phyloP scores from a whole-genome alignment of 1,140 invertebrate species.

The Sesamia nonagrioides region DNA sequence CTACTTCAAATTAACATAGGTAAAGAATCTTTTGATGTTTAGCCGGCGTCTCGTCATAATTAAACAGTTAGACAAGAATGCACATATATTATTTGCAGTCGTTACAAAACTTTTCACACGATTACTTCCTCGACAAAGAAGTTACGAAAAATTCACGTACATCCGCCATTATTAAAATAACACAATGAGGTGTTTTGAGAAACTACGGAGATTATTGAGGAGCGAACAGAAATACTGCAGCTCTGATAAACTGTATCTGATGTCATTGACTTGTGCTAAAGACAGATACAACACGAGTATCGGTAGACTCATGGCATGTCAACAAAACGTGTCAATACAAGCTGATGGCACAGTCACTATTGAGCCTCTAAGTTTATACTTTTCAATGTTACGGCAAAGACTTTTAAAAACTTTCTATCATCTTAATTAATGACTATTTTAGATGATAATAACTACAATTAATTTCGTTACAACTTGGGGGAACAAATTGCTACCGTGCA shows the following conservation, averaged over 20 bases:
- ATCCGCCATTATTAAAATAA: constrained; percentile 64
- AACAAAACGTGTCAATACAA: constrained; percentile 20
- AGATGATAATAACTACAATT: constrained; percentile 10
- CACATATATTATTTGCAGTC: constrained; percentile 64
- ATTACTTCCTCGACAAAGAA: constrained; percentile 84
- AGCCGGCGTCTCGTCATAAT: constrained; percentile 50
- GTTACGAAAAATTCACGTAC: constrained; percentile 80
- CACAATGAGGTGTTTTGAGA: constrained; percentile 66
- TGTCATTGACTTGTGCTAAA: constrained; percentile 52
- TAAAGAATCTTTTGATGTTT: constrained; percentile 38
- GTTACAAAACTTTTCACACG: constrained; percentile 75
- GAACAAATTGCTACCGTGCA: background rate
- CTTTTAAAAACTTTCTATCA: background rate
- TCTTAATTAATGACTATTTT: background rate
- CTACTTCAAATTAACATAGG: constrained; percentile 37
- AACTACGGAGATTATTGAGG: constrained; percentile 62
- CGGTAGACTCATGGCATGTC: constrained; percentile 17
- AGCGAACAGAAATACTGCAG: constrained; percentile 41
- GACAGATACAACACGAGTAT: constrained; percentile 21
- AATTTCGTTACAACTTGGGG: constrained; percentile 4
- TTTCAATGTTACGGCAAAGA: constrained; percentile 7
- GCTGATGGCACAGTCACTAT: background rate
- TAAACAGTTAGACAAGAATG: constrained; percentile 61
- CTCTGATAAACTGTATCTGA: constrained; percentile 46
- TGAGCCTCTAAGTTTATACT: constrained; percentile 8